Evolutionary conservation across 2,113 vertebrate genomes (phyloP).

Genomic region (Prolemur simus): DNA sequence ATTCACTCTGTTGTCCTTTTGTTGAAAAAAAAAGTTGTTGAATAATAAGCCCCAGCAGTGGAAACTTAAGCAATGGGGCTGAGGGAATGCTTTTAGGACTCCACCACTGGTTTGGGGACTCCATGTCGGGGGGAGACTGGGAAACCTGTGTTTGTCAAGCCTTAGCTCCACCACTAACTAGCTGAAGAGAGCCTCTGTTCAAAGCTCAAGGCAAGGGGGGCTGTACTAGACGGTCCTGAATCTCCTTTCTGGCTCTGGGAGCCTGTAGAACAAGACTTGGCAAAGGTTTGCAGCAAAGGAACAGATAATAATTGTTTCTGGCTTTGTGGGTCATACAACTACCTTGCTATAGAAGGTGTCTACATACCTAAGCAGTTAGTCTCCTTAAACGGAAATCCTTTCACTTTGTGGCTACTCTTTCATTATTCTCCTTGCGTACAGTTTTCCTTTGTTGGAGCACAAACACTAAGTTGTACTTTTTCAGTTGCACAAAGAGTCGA

Average conservation of each 20-base stretch:
- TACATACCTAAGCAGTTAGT: not conserved
- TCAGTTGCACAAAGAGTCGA: not conserved
- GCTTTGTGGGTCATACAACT: not conserved
- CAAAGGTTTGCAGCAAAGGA: not conserved
- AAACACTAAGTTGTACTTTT: not conserved
- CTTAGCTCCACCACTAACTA: not conserved
- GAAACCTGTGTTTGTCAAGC: not conserved
- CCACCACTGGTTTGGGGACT: no score
- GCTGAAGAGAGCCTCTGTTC: not conserved
- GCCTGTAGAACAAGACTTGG: not conserved
- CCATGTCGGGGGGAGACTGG: rapidly evolving
- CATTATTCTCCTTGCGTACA: not conserved
- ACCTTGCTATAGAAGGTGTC: not conserved
- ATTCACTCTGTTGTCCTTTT: not conserved
- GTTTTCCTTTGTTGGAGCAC: not conserved
- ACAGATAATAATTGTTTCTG: not conserved
- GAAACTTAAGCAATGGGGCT: not conserved
- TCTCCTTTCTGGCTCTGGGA: not conserved
- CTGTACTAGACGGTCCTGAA: no score
- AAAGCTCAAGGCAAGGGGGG: not conserved
- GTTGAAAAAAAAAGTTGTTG: not conserved
- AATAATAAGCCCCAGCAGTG: not conserved
- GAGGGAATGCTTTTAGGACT: not conserved
- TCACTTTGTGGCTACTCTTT: not conserved
- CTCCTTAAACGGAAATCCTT: not conserved